Percentiles rank a stretch among this genome's conserved stretches.
Evolutionary conservation across 92 coral and sea anemone genomes (phyloP).

Genomic region (Heteractis magnifica): DNA sequence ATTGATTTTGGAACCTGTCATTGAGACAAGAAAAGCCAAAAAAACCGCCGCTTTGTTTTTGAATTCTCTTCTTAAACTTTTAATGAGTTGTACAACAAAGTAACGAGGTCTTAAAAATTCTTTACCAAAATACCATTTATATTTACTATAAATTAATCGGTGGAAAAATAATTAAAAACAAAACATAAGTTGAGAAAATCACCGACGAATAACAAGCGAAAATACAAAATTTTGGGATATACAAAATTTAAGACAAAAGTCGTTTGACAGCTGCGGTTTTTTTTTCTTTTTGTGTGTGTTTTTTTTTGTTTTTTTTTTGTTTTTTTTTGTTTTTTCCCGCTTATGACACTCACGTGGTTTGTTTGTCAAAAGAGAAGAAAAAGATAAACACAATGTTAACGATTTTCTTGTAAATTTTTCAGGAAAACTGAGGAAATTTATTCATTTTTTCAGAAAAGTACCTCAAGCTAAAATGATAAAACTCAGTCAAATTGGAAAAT

Average conservation of each 20-base stretch:
- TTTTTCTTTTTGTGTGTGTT: no score
- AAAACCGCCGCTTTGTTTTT: background rate
- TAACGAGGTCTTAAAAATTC: background rate
- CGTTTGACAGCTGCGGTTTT: background rate
- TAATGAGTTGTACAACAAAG: background rate
- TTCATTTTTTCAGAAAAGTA: no score
- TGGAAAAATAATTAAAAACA: background rate
- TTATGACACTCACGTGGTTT: background rate
- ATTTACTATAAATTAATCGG: background rate
- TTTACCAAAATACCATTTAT: background rate
- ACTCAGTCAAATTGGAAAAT: no score
- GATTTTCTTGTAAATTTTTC: background rate
- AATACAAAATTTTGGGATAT: background rate
- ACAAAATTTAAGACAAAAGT: background rate
- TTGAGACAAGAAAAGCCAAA: background rate
- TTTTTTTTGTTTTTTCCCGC: no score
- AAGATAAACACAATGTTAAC: background rate
- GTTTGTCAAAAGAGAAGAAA: background rate
- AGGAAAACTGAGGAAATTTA: background rate
- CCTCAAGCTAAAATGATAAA: no score
- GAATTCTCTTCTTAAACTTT: background rate
- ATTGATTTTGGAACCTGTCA: background rate
- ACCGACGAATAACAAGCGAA: no score
- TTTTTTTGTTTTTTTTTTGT: no score
- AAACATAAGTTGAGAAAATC: background rate